Conservation (phyloP, 2,797 vertebrate genomes). For the Argyrosomus regius region DNA sequence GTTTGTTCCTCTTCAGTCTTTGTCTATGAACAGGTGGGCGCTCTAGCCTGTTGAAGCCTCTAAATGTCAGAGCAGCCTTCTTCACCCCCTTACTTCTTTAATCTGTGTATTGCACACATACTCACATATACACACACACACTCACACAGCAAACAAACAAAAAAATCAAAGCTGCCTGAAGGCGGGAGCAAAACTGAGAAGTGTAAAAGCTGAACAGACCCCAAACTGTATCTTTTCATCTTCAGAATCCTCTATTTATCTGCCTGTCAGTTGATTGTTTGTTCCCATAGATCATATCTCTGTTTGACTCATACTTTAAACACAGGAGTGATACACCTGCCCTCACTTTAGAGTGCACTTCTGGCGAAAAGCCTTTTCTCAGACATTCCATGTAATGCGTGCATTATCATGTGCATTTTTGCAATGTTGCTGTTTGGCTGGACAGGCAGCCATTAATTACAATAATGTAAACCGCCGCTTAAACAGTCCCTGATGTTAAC, state of each 20-base stretch:
- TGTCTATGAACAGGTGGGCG: slow-evolving; percentile 72
- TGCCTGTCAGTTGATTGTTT: slow-evolving; percentile 75
- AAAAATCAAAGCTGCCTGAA: slow-evolving; percentile 74
- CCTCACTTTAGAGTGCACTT: slow-evolving; percentile 27
- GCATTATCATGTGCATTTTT: background rate
- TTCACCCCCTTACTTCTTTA: slow-evolving; percentile 74
- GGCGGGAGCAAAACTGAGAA: slow-evolving; percentile 67
- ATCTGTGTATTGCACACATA: slow-evolving; percentile 62
- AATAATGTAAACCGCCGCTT: background rate
- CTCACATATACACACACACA: slow-evolving; percentile 24
- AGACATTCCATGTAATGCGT: background rate
- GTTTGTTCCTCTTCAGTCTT: slow-evolving; percentile 65
- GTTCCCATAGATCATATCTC: slow-evolving; percentile 70
- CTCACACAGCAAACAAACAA: slow-evolving; percentile 45
- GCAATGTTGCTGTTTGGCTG: background rate
- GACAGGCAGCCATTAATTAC: background rate
- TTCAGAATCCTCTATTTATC: slow-evolving; percentile 69
- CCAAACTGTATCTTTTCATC: slow-evolving; percentile 75
- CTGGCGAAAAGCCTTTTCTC: slow-evolving; percentile 20
- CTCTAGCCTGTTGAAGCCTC: slow-evolving; percentile 63
- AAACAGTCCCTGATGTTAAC: slow-evolving; percentile 26
- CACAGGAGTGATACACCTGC: slow-evolving; percentile 58
- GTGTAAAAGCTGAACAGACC: slow-evolving; percentile 68
- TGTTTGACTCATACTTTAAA: slow-evolving; percentile 67
- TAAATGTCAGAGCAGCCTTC: slow-evolving; percentile 86